phyloP scores from a whole-genome alignment of 1,140 invertebrate species.

The Aphidius gifuensis region DNA sequence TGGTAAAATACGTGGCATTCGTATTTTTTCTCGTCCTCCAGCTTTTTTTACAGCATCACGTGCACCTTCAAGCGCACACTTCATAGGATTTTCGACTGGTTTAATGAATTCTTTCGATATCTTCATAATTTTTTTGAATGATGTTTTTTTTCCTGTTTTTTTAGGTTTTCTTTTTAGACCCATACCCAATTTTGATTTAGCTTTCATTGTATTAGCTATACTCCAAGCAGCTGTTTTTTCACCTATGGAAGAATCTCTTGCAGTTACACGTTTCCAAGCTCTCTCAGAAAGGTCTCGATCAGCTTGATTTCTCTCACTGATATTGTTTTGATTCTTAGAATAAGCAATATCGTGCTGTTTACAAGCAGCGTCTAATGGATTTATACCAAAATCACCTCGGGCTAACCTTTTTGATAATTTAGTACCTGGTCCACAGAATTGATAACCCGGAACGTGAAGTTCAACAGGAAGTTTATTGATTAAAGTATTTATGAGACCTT shows the following conservation, averaged over 20 bases:
- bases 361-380: constrained; percentile 7
- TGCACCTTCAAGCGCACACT: constrained; percentile 27
- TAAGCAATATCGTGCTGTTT: constrained; percentile 13
- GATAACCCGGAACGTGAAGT: constrained; percentile 6
- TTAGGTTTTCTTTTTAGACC: neutral
- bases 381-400: neutral
- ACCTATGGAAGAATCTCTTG: constrained; percentile 1
- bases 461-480: constrained; percentile 11
- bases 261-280: neutral
- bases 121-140: neutral
- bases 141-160: neutral
- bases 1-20: constrained; percentile 21
- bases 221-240: constrained; percentile 6
- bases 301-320: neutral
- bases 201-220: neutral
- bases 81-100: neutral
- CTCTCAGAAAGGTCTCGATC: neutral
- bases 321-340: constrained; percentile 2
- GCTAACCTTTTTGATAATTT: neutral
- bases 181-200: constrained; percentile 6
- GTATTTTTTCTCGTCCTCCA: constrained; percentile 11
- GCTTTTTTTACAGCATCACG: constrained; percentile 24
- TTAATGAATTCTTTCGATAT: neutral
- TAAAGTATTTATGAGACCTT: neutral
- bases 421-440: neutral